Percentiles rank a stretch among this genome's conserved stretches.
Conservation (phyloP, 2,113 vertebrate species). For the Apistogramma diplotaenia region DNA sequence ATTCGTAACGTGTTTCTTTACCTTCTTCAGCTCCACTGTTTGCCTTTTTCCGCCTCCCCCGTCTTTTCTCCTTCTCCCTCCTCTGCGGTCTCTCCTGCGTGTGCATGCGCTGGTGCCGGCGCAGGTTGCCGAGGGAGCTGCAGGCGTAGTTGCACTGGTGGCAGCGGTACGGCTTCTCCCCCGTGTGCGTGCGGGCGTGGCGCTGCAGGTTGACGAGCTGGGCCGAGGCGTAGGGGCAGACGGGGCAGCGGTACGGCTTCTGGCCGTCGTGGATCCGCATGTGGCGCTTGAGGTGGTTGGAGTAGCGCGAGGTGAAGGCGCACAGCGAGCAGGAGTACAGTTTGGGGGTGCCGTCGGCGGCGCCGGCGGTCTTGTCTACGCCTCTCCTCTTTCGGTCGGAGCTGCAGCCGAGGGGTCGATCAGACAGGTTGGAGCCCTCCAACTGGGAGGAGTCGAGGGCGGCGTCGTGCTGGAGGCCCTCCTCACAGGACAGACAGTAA, state of each 20-base stretch:
- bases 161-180: conserved; percentile 94
- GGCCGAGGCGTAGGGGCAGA: conserved; percentile 91
- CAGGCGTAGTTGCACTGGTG: conserved; percentile 89
- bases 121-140: conserved; percentile 94
- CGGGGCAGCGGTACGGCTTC: conserved; percentile 92
- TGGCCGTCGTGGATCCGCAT: conserved; percentile 96
- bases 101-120: conserved; percentile 91
- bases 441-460: not conserved
- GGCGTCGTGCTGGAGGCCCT: conserved; percentile 21
- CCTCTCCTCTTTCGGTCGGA: conserved; percentile 1
- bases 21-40: conserved; percentile 14
- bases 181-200: conserved; percentile 93
- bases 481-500: conserved; percentile 75
- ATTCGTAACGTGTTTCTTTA: not conserved
- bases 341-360: conserved; percentile 39
- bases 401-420: not conserved
- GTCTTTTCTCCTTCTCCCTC: conserved; percentile 65
- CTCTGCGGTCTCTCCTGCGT: conserved; percentile 75
- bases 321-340: conserved; percentile 90
- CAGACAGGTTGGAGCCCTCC: not conserved
- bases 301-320: conserved; percentile 90
- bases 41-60: conserved; percentile 28
- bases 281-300: conserved; percentile 95
- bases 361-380: accelerated
- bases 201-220: conserved; percentile 96